Evolutionary conservation across 2,797 vertebrate species (phyloP), one percentile per base, ranked within the genome.

Genomic region (Ptychobarbus kaznakovi): DNA sequence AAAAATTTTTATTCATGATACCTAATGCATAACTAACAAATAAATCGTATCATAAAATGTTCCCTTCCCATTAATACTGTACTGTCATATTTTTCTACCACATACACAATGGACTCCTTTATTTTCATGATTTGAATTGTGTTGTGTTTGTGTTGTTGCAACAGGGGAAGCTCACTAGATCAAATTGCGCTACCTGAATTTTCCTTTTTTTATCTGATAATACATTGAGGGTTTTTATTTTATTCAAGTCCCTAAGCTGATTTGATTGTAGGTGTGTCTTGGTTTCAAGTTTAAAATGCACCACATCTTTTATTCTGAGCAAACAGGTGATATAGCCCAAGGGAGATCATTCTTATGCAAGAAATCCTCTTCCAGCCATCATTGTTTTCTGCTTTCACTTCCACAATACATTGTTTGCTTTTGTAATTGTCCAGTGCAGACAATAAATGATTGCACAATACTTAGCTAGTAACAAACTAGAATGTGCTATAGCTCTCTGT

Each of bases 51-150:
- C 40, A 18, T 35, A 16, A n/a, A 58, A 61, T 79, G 16, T 65
- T 46, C 1, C n/a, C 40, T 18, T 65, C 9, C 20, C 16, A 61
- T 61, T 5, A 11, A 66, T 53, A 74, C 9, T 32, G 46, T 75
- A 35, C 10, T 51, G 20, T 22, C 3, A 13, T 7, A 7, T n/a
- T 22, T 44, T 25, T n/a, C 16, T 3, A 46, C 38, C 18, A 25
- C 46, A 69, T 9, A 40, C 7, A 81, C 80, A 73, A 46, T 15
- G 80, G 11, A 9, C 80, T 73, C 6, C 22, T 69, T 81, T 25
- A 40, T 70, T 53, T 16, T 38, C 13, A 8, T 40, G 22, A 5
- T 49, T 66, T 46, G 35, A 40, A 42, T 16, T 42, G 61, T 25
- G 40, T 28, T 73, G 11, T 73, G 12, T 56, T 51, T 42, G 15